phyloP scores from a whole-genome alignment of 2,888 invertebrate genomes.

The Scaptomyza parva region DNA sequence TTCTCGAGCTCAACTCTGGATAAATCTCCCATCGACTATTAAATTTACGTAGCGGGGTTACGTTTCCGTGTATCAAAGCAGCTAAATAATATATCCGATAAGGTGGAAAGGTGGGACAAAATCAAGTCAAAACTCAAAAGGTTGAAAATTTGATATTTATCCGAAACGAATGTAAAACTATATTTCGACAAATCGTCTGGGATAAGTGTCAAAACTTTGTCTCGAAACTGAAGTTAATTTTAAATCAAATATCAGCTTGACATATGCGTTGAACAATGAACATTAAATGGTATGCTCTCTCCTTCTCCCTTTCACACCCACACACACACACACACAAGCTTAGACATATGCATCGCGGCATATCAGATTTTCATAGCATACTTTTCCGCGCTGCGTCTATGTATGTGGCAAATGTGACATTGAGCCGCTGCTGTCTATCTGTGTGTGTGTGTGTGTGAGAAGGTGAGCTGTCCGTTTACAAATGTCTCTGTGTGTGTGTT shows the following conservation, averaged over 20 bases:
- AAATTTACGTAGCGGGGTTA: conserved; percentile 29
- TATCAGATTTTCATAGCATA: conserved; percentile 65
- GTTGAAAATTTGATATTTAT: too few species aligned
- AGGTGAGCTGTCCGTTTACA: conserved; percentile 34
- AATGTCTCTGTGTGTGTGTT: conserved; percentile 24
- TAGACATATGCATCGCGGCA: conserved; percentile 9
- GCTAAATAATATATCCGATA: too few species aligned
- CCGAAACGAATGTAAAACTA: too few species aligned
- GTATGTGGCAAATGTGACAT: conserved; percentile 36
- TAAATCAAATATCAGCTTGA: too few species aligned
- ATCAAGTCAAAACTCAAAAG: too few species aligned
- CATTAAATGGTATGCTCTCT: too few species aligned
- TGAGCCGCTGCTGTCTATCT: conserved; percentile 39
- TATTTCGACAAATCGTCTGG: conserved; percentile 15
- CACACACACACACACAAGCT: too few species aligned
- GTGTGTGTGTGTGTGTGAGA: conserved; percentile 32
- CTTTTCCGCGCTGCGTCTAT: conserved; percentile 61
- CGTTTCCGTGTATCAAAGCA: conserved; percentile 18
- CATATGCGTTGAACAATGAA: too few species aligned
- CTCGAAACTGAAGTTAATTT: too few species aligned
- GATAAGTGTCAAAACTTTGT: too few species aligned
- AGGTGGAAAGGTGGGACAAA: too few species aligned
- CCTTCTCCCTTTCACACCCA: too few species aligned
- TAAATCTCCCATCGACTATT: conserved; percentile 24
- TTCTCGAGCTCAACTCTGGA: background rate